Evolutionary conservation across 35 echinoderm and acorn worm genomes (phyloP), one percentile per base, ranked within the genome.

Genomic region (Apostichopus parvimensis): DNA sequence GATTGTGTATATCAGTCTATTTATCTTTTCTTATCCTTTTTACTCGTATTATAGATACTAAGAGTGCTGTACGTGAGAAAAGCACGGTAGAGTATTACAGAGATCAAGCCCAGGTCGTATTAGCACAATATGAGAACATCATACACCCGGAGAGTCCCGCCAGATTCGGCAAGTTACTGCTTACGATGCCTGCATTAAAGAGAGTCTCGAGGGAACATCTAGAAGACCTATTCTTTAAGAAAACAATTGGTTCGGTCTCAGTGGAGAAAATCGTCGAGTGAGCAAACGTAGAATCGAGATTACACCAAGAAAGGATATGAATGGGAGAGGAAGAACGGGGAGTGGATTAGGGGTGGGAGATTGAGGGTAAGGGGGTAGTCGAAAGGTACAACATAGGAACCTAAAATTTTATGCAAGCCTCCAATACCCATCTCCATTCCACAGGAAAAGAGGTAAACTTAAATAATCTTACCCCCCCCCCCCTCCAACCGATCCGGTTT

Each of bases 51-150:
- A 14, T 92, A 98, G 96, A 98, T 92, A 95, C 94, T 22, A 98
- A 95, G 34, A 91, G 91, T 3, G 84, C 92, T 23, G 81, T 99
- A 0, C 54, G 95, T 70, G 95, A 99, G 34, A 96, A 96, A 22
- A 93, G 80, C 58, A 95, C 96, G 54, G 97, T 96, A n/a, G 95
- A 99, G 20, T 96, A 96, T 68, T 95, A 96, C 78, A 95, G 95
- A 34, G 97, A 99, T 57, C 97, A 99, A 78, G 93, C 97, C 0
- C 97, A 99, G 57, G 93, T 99, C 9, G 91, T 99, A 66, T 83
- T 99, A 17, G 97, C 97, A 22, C 97, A 99, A 79, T 99, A 96
- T 78, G 97, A 99, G 90, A 96, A 96, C 68, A 92, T 94, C 65
- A 90, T 96, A 4, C 93, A 96, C 84, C 97, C 97, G 21, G 95